Base-by-base conservation (phyloP, 2,113 vertebrate genomes). In the Rhabdomys dilectus region DNA sequence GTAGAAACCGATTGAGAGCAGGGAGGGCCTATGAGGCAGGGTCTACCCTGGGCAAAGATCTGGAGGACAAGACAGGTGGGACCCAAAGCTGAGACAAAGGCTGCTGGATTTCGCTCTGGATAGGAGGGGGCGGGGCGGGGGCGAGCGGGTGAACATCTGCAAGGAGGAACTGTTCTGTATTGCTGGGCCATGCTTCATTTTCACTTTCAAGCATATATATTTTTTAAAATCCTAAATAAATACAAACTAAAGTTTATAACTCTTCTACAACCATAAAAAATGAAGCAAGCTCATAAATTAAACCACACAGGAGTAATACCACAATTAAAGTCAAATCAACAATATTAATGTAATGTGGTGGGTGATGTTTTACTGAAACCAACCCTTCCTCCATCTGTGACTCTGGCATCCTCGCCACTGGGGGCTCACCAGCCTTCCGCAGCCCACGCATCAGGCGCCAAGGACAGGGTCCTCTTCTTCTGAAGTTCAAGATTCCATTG, bases 241-340 rank as follows among this genome's bases (percentile, higher is more conserved):
- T 91, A 70, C 39, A 75, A 95, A 70, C 91, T 66, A 73, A 96
- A 10, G 66, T 92, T 90, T 86, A 62, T 86, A 92, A 80, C 48
- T 89, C 58, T 66, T 53, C 72, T 64, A 92, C 53, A 94, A 91
- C 89, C 56, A 86, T 80, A 87, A 91, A 94, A 88, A 48, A 91
- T 66, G 90, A 93, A 95, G 36, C 89, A 91, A 88, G 42, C 68
- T 81, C 75, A 88, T 58, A 86, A 93, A 96, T 95, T 13, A 89
- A 96, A 68, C 77, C 72, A 91, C 82, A 68, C 21, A 42, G 39
- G 70, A 62, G 34, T 45, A 89, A 88, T 82, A 66, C 89, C 51
- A 66, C 48, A 56, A 53, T 82, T 91, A 60, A 60, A 86, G 85
- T 64, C 58, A 3, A 31, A 51, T 81, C 56, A 91, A 72, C 62